Percentiles rank a stretch among this genome's conserved stretches.
phyloP scores from a whole-genome alignment of 2,113 vertebrate species.

The Micromys minutus region DNA sequence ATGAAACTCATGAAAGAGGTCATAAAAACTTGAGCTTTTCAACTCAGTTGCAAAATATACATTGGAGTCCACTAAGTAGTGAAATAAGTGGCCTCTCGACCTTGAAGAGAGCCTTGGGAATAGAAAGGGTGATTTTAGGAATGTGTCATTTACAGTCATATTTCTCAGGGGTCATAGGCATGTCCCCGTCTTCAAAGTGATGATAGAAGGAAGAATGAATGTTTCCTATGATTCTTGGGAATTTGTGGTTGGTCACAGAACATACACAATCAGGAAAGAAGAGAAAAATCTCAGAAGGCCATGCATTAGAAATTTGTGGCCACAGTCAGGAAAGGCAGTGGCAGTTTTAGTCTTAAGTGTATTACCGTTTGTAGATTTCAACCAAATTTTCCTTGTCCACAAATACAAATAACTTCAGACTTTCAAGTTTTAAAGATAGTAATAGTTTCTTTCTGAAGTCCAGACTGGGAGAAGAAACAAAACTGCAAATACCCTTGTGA shows the following conservation, averaged over 20 bases:
- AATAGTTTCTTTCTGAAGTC: neutral
- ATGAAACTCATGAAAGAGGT: neutral
- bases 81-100: neutral
- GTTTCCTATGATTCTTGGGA: too few relatives aligned
- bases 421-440: neutral
- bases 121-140: neutral
- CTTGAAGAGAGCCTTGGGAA: neutral
- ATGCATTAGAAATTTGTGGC: neutral
- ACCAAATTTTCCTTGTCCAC: neutral
- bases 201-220: neutral
- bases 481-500: neutral
- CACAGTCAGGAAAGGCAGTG: rapidly evolving
- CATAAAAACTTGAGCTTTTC: neutral
- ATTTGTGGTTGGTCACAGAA: neutral
- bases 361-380: neutral
- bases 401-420: neutral
- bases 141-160: too few relatives aligned
- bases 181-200: neutral
- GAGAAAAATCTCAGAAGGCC: neutral
- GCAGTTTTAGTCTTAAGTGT: too few relatives aligned
- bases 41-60: neutral
- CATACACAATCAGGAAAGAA: neutral
- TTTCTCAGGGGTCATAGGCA: neutral
- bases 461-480: neutral
- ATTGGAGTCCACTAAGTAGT: too few relatives aligned